Base-by-base conservation (phyloP, 2,888 invertebrate genomes). In the Brachypalpus laphriformis region DNA sequence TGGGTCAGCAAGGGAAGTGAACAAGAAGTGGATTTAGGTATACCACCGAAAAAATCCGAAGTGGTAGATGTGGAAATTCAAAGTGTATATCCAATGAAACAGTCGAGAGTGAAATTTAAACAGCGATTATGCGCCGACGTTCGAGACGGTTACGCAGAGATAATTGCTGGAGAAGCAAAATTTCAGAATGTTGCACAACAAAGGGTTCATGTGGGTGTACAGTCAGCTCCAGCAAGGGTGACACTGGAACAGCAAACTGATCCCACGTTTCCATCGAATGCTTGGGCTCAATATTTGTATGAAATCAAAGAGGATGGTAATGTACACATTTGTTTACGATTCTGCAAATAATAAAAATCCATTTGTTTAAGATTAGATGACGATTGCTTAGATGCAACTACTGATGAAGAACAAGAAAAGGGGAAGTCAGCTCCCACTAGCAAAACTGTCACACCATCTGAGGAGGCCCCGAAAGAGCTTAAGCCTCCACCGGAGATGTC, bases 1-100 rank as follows among this genome's bases (percentile, higher is more conserved):
- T 96, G 96, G 96, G 89, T 90, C 22, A 93, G 93, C 76, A 91
- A 94, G 4, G 96, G 96, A 22, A 95, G 96, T 88, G 95, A 94
- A 86, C 87, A 87, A 3, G 95, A 95, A 91, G 93, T 96, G 51
- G 93, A 93, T 63, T 92, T 94, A 54, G 89, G 92, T 0, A 89
- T 93, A 20, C 93, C 93, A 16, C 93, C 93, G 47, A 92, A 92
- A 4, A 87, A 76, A 0, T 92, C 95, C 72, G 93, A 94, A 0
- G 92, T 95, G 6, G 92, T 95, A 56, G 94, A 95, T 90, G 93
- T 96, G 5, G 95, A 96, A 91, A 92, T 95, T 40, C 95, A 94
- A 89, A 93, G 94, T 25, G 93, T 93, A 42, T 96, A 94, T 90
- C 95, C 95, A 0, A 91, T 93, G 34, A 88, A 88, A 16, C 87